These are phyloP conservation scores for Dreissena rostriformis DNA, from an alignment of 1,140 invertebrate species.

Conservation along the genomic window DNA sequence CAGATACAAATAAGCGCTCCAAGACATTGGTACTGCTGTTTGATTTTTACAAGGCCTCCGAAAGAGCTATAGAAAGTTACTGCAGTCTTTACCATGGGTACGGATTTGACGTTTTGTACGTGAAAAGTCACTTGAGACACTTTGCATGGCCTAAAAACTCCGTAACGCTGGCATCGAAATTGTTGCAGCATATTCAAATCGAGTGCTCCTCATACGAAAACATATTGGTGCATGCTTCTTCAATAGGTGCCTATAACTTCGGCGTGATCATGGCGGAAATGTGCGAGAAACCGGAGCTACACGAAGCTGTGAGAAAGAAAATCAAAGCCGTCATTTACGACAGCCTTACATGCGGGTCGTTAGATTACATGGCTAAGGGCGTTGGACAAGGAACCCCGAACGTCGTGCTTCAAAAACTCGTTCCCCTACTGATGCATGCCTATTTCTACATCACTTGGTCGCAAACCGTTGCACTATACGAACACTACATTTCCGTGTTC, in stretches of 20 bases:
- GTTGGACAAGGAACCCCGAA: constrained; percentile 27
- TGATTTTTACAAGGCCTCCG: constrained; percentile 26
- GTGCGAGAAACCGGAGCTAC: constrained; percentile 8
- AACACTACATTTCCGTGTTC: constrained; percentile 35
- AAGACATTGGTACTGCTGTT: constrained; percentile 33
- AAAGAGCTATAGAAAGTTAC: constrained; percentile 21
- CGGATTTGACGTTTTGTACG: constrained; percentile 29
- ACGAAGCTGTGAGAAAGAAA: neutral
- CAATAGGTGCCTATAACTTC: constrained; percentile 51
- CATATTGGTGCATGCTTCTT: constrained; percentile 41
- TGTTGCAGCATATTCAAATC: constrained; percentile 8
- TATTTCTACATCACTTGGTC: constrained; percentile 22
- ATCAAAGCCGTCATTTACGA: constrained; percentile 40
- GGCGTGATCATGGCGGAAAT: constrained; percentile 32
- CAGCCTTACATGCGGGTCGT: constrained; percentile 18
- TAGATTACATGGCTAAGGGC: constrained; percentile 40
- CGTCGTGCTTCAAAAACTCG: neutral
- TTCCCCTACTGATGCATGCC: constrained; percentile 4
- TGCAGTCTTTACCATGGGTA: constrained; percentile 10
- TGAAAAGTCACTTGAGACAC: constrained; percentile 32
- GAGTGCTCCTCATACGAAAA: neutral
- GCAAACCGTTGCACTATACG: constrained; percentile 35
- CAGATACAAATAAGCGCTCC: neutral
- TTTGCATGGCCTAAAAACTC: constrained; percentile 50
- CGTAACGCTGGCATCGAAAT: neutral